Evolutionary conservation across 2,113 vertebrate genomes (phyloP), one percentile per base, ranked within the genome.

Genomic region (Clarias gariepinus): DNA sequence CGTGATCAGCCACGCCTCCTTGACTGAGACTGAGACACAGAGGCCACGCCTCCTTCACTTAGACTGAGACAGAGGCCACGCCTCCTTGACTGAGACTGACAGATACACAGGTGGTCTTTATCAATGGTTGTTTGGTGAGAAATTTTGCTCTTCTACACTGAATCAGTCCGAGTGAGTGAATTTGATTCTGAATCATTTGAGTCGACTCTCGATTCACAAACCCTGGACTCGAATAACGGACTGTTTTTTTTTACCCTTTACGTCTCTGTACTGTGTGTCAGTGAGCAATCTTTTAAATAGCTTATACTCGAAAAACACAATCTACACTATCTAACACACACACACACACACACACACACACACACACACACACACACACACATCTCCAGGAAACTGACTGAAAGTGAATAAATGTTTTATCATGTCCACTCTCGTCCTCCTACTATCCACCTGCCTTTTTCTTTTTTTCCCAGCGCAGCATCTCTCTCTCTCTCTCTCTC

Each of bases 351-450:
- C 58, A 30, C 21, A 64, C 58, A 78, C 30, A 76, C 60, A 61
- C 57, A 61, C 33, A 52, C 68, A 74, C 33, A 76, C 25, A 69
- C 78, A 80, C 28, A 78, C 55, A 89, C 68, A 84, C 82, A 76
- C 12, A 60, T 11, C 18, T 18, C 63, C 83, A 79, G 19, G 25
- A 79, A 28, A 61, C 73, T 57, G 61, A 33, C 53, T 79, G 66
- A 83, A 58, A 87, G 61, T 69, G 57, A 85, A 85, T 88, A 80
- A 84, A 81, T 6, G 47, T 58, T 84, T 84, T 87, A 76, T 84
- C 30, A 60, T 23, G n/a, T 83, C 41, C 36, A 82, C 41, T 74
- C 58, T 55, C 36, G 41, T 63, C 33, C 69, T 77, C 69, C 71
- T 52, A 57, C 63, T 30, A 13, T 69, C 47, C n/a, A 21, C 36